Evolutionary conservation across 2,113 vertebrate species (phyloP), one percentile per base, ranked within the genome.

Genomic region (Australoheros scitulus): DNA sequence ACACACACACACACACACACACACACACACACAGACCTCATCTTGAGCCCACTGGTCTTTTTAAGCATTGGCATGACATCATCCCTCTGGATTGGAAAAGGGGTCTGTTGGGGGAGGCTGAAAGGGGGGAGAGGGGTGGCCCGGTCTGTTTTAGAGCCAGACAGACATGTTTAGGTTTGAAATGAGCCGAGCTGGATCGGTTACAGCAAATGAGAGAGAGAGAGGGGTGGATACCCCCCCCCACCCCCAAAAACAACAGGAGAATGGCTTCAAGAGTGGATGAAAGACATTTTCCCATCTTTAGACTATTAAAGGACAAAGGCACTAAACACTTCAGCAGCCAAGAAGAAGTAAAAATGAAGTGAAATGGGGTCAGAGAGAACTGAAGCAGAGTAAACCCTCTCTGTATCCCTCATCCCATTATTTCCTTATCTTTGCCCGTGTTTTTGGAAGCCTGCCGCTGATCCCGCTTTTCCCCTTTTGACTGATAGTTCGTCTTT

Each of bases 31-130:
- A 87, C 80, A 47, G 76, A 81, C 79, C 50, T 50, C 61, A 18
- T 47, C 80, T 84, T n/a, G 47, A 83, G 79, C 79, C 84, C 90
- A 85, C 72, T 87, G 72, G 77, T 79, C 86, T 88, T 86, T 92
- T 87, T 89, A 91, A 94, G 88, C 92, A 89, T 81, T 74, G 83
- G 87, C 79, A 95, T 96, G 95, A 96, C 95, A 95, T 96, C 96
- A 96, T 92, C 94, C 77, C 91, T 91, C 86, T 93, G 93, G 92
- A 94, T 91, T 91, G 91, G 91, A 92, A 94, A 95, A 36, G 88
- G 92, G 92, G 90, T 93, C 91, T 89, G 84, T 55, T 88, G 92
- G 92, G 93, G 91, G 32, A 55, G 89, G 86, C 68, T 68, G 20
- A 80, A 36, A 61, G 77, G 64, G 64, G 24, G 63, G 83, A 64